Evolutionary conservation across 2,888 invertebrate species (phyloP), one percentile per base, ranked within the genome.

Genomic region (Hirtodrosophila confusa): DNA sequence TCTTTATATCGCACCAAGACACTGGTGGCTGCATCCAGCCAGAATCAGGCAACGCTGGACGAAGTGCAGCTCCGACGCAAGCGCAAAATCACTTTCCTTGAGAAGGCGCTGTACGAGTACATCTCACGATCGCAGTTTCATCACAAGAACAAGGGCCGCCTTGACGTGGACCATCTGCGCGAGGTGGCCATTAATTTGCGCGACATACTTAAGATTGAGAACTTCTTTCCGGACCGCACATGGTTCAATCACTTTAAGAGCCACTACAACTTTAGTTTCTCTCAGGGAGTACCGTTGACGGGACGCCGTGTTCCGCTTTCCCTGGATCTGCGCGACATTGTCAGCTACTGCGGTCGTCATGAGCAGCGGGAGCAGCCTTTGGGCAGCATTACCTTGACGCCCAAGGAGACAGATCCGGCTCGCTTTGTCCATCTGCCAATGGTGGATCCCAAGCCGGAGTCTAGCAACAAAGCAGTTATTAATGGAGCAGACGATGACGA

Each of bases 31-130:
- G 55, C 88, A 2, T 79, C 77, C 4, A 65, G 40, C 27, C 75
- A 78, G 4, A 88, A 89, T 33, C 82, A 89, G 40, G 84, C 78
- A 5, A 82, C 86, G 0, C 58, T 80, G 44, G 80, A 72, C 3
- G 90, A 89, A 47, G 65, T 90, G 12, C 77, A 82, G 45, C 58
- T 75, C 39, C 78, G 88, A 0, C 88, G 91, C 12, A 75, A 78
- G 43, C 80, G 89, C 0, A 90, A 90, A 57, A 88, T 90, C 3
- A 83, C 71, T 4, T 90, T 91, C n/a, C 57, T 90, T 40, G 87
- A 89, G 47, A 88, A 88, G 49, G 89, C 89, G 0, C 74, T 90
- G 8, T 88, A 80, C 40, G 90, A 90, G 63, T 90, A 90, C 69
- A 83, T 89, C 40, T 84, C 88, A 17, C 88, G 90, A 7, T 85